Evolutionary conservation across 2,888 invertebrate species (phyloP).

Genomic region (Mycalesis mineus): DNA sequence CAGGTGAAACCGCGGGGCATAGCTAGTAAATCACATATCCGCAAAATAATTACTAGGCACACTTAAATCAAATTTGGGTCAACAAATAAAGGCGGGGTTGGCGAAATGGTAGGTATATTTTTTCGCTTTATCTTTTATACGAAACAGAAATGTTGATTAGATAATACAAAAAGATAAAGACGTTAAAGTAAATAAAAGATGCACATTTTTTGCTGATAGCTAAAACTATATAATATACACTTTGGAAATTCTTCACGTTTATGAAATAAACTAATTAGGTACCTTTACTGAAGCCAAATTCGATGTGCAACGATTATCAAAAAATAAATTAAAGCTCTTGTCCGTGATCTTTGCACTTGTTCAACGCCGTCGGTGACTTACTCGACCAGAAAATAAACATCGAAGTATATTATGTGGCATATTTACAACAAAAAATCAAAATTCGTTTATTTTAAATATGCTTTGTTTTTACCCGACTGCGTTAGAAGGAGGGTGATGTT

Average conservation of each 20-base stretch:
- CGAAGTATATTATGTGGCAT: no score
- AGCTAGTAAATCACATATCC: neutral
- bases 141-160: constrained; percentile 73
- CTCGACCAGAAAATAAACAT: no score
- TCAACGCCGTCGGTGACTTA: no score
- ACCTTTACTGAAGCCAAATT: no score
- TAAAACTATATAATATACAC: constrained; percentile 20
- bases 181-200: constrained; percentile 68
- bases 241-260: constrained; percentile 37
- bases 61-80: constrained; percentile 58
- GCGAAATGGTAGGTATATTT: constrained; percentile 63
- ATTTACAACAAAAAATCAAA: no score
- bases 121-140: constrained; percentile 59
- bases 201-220: constrained; percentile 64
- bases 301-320: no score
- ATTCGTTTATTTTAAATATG: no score
- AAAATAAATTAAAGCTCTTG: no score
- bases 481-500: no score
- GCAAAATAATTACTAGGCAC: constrained; percentile 43
- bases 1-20: no score
- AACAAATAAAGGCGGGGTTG: constrained; percentile 70
- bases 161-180: constrained; percentile 61
- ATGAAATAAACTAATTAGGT: neutral
- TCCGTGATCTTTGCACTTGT: no score
- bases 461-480: no score